A percentile compares a stretch with the other conserved stretches of the same genome.
phyloP scores from a whole-genome alignment of 2,113 vertebrate species.

The Micronycteris hirsuta region DNA sequence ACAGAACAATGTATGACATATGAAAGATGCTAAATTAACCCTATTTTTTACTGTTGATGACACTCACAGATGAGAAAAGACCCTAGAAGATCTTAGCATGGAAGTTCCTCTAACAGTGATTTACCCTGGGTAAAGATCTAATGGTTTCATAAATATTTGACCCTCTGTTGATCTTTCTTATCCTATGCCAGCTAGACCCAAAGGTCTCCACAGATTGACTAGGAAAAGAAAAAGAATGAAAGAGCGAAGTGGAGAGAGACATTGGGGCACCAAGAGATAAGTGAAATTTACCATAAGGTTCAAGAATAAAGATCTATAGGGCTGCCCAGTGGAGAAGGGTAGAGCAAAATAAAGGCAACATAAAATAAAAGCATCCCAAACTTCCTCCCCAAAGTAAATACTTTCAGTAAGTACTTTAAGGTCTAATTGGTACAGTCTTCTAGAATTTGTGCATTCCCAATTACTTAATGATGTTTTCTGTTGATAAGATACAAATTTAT shows the following conservation, averaged over 20 bases:
- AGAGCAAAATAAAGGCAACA: not conserved
- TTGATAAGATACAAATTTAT: not conserved
- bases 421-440: not conserved
- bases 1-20: not conserved
- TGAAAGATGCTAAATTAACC: not conserved
- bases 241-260: not conserved
- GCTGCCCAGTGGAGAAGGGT: not conserved
- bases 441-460: not conserved
- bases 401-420: not conserved
- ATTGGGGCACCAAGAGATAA: not conserved
- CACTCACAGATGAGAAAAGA: not conserved
- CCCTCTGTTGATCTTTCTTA: not conserved
- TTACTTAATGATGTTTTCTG: not conserved
- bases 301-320: not conserved
- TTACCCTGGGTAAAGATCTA: not conserved
- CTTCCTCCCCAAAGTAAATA: not conserved
- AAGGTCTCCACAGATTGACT: not conserved
- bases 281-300: not conserved
- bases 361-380: not conserved
- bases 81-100: not conserved
- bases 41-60: not conserved
- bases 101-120: not conserved
- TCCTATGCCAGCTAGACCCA: not conserved
- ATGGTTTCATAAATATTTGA: not conserved
- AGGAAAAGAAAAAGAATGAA: not conserved